phyloP scores from a whole-genome alignment of 1,140 invertebrate genomes.

The Eubasilissa regina region DNA sequence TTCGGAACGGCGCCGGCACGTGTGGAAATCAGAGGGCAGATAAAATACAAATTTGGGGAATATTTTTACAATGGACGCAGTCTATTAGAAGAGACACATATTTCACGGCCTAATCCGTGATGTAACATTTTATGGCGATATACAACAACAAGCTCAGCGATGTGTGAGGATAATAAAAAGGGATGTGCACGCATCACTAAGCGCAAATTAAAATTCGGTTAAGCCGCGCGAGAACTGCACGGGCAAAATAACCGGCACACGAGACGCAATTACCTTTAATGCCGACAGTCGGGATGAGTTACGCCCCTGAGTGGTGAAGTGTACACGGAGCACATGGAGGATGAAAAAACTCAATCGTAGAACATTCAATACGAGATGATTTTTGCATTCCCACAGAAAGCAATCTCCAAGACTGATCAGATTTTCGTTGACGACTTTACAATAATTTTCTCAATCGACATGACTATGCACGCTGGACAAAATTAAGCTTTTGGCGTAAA shows the following conservation, averaged over 20 bases:
- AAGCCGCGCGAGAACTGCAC: constrained; percentile 26
- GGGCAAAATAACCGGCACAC: constrained; percentile 9
- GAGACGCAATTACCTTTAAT: constrained; percentile 1
- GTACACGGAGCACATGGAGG: too few relatives aligned
- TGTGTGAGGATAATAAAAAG: constrained; percentile 38
- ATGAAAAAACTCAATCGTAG: too few relatives aligned
- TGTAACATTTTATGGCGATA: constrained; percentile 17
- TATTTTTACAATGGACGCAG: constrained; percentile 34
- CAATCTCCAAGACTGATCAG: too few relatives aligned
- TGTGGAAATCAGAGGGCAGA: constrained; percentile 6
- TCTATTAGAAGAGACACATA: constrained; percentile 41
- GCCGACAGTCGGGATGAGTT: neutral
- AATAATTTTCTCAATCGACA: too few relatives aligned
- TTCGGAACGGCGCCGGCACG: neutral
- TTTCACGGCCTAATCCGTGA: constrained; percentile 28
- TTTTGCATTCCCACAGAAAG: too few relatives aligned
- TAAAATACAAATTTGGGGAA: constrained; percentile 3
- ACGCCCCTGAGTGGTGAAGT: neutral
- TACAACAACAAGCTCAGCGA: constrained; percentile 20
- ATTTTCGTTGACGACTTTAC: too few relatives aligned
- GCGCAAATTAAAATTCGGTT: constrained; percentile 35
- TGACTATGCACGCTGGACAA: too few relatives aligned
- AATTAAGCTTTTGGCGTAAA: too few relatives aligned
- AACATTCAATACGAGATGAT: too few relatives aligned
- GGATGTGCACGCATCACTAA: constrained; percentile 41